phyloP scores from a whole-genome alignment of 1,140 invertebrate species.

The Atta cephalotes region DNA sequence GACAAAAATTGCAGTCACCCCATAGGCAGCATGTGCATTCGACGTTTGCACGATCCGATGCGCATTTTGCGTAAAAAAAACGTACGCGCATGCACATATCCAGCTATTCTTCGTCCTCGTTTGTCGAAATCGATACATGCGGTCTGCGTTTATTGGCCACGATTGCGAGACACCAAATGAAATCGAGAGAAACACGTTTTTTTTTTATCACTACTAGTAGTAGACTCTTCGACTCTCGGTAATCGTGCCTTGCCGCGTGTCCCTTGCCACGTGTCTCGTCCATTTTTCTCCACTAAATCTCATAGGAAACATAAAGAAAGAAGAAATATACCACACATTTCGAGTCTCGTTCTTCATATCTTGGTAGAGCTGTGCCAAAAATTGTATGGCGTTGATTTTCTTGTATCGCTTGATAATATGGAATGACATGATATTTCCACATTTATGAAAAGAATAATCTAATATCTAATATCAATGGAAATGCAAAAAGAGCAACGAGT shows the following conservation, averaged over 20 bases:
- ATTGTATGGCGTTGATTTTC: background rate
- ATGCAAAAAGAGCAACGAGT: background rate
- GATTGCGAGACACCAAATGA: constrained; percentile 53
- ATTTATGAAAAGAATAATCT: background rate
- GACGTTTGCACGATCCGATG: constrained; percentile 31
- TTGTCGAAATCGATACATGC: constrained; percentile 72
- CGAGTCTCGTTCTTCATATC: background rate
- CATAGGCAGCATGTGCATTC: background rate
- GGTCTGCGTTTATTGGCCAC: constrained; percentile 49
- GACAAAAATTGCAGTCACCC: constrained; percentile 28
- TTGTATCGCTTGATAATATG: background rate
- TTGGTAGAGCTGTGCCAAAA: background rate
- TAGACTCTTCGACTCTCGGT: background rate
- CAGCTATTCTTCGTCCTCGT: constrained; percentile 68
- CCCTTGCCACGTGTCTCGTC: background rate
- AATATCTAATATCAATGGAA: background rate
- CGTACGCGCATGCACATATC: background rate
- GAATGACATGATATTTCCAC: constrained; percentile 5
- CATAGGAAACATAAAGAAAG: background rate
- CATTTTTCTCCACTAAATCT: background rate
- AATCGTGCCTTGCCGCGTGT: background rate
- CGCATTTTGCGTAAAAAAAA: constrained; percentile 50
- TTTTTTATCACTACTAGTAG: background rate
- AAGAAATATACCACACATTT: background rate
- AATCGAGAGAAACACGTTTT: constrained; percentile 21